A percentile compares a stretch with the other conserved stretches of the same genome.
Evolutionary conservation across 2,797 vertebrate genomes (phyloP).

Genomic region (Cyprinella venusta): DNA sequence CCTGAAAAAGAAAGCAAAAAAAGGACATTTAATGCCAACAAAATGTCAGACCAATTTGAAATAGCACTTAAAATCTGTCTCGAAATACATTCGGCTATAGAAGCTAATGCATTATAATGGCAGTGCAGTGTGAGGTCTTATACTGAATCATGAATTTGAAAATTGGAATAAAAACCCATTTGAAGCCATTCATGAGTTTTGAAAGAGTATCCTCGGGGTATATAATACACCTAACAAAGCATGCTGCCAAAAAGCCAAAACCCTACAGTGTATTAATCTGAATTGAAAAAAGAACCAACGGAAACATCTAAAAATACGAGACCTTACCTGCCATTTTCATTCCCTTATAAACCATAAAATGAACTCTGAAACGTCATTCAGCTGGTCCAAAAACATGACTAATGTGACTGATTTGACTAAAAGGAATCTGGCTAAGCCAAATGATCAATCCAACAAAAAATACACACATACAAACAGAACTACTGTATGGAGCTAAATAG

Average conservation of each 20-base stretch:
- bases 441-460: neutral
- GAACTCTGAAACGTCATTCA: conserved; percentile 36
- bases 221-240: neutral
- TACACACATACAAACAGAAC: neutral
- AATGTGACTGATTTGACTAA: neutral
- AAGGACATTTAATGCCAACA: neutral
- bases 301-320: neutral
- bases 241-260: neutral
- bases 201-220: neutral
- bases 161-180: conserved; percentile 11
- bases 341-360: conserved; percentile 45
- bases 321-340: neutral
- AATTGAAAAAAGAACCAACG: neutral
- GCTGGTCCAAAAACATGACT: neutral
- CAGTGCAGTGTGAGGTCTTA: neutral
- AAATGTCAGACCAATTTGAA: conserved; percentile 19
- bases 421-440: conserved; percentile 1
- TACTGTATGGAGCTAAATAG: neutral
- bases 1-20: neutral
- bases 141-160: conserved; percentile 19
- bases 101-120: conserved; percentile 25
- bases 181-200: neutral
- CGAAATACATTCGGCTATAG: conserved; percentile 6
- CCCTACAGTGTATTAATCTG: conserved; percentile 10
- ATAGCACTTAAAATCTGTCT: conserved; percentile 15